A percentile compares a stretch with the other conserved stretches of the same genome.
Conservation (phyloP, 2,888 invertebrate genomes). For the Rugalucina vietnamica region DNA sequence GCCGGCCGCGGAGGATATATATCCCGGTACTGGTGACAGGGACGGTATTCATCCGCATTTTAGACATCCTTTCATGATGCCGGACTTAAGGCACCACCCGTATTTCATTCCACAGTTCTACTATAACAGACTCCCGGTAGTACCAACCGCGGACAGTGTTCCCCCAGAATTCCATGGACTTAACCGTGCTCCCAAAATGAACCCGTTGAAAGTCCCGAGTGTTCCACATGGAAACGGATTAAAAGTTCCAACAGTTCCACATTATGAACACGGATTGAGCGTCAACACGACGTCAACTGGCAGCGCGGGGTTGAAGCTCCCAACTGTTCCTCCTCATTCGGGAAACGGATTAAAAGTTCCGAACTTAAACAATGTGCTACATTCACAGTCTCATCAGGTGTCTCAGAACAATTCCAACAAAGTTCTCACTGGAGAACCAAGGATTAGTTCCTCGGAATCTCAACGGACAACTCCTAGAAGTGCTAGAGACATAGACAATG, state of each 20-base stretch:
- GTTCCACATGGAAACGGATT: constrained; percentile 9
- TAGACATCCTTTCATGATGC: constrained; percentile 64
- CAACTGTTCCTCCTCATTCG: neutral
- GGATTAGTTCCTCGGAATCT: constrained; percentile 30
- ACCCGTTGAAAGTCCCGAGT: neutral
- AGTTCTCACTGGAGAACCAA: neutral
- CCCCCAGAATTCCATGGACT: constrained; percentile 11
- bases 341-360: constrained; percentile 9
- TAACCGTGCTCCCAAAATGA: constrained; percentile 5
- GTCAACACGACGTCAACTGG: neutral
- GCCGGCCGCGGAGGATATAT: constrained; percentile 39
- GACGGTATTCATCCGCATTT: constrained; percentile 49
- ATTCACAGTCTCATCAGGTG: neutral
- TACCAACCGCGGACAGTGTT: constrained; percentile 32
- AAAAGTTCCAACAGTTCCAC: constrained; percentile 1
- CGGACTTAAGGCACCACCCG: constrained; percentile 61
- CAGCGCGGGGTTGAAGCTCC: neutral
- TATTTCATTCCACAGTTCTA: constrained; percentile 69
- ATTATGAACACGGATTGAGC: neutral
- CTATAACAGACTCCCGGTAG: constrained; percentile 56
- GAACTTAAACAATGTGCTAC: neutral
- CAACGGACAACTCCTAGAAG: constrained; percentile 32
- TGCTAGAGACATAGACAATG: constrained; percentile 38
- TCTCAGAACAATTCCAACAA: neutral
- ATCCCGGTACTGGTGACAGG: constrained; percentile 22